Base-by-base conservation (phyloP, 2,113 vertebrate species). In the Pungitius pungitius region DNA sequence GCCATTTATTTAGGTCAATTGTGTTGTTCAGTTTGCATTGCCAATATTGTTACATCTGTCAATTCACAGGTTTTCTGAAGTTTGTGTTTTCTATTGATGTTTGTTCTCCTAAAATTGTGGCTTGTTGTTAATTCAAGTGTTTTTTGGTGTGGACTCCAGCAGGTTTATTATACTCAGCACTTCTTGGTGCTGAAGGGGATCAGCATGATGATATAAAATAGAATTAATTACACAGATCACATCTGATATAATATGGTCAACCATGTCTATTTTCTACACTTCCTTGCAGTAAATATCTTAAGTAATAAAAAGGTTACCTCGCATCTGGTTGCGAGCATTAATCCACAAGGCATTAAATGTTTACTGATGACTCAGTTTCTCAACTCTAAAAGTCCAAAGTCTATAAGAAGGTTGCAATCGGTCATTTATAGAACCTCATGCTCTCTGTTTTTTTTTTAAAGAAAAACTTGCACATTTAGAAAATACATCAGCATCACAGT, bases 401-500 rank as follows among this genome's bases (percentile, higher is more conserved):
- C 33, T n/a, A 43, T 45, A 65, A 39, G 8, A 56, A 63, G 75
- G 1, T 40, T 17, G 73, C 7, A 33, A 27, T 14, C 8, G 40
- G 49, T 22, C 24, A 58, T 26, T 45, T 24, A 52, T 49, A 76
- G 12, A 37, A 45, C 42, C 3, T 12, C n/a, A 40, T 37, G 39
- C 58, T 61, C 70, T 24, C 43, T n/a, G n/a, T n/a, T n/a, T n/a
- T n/a, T n/a, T n/a, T n/a, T n/a, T n/a, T n/a, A n/a, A n/a, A n/a
- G n/a, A n/a, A n/a, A n/a, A n/a, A n/a, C n/a, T n/a, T n/a, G n/a
- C n/a, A n/a, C n/a, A n/a, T n/a, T n/a, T n/a, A n/a, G 63, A 87
- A 83, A 85, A 84, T 45, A 65, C 72, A 74, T 47, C 72, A 85
- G 27, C 77, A 69, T 62, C 35, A 76, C 52, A 69, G 58, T 62